Conservation (phyloP, 1,140 invertebrate species). For the Psix sp. region DNA sequence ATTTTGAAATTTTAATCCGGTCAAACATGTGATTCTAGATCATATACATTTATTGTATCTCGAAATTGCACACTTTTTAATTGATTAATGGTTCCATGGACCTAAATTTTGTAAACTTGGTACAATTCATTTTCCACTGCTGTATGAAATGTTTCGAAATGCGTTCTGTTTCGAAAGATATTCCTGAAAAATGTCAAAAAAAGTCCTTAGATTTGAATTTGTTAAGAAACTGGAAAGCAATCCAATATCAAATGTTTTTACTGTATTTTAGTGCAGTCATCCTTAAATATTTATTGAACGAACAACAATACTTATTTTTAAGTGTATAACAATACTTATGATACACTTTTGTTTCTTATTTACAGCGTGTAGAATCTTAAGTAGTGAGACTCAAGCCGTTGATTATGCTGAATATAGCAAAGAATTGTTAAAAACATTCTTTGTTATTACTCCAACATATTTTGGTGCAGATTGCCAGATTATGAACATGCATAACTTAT, state of each 20-base stretch:
- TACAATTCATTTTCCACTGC: slow-evolving; percentile 3
- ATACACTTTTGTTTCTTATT: slow-evolving; percentile 40
- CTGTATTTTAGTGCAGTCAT: slow-evolving; percentile 29
- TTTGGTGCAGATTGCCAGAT: slow-evolving; percentile 37
- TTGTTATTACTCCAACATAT: slow-evolving; percentile 7
- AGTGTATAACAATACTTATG: no score
- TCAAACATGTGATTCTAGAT: slow-evolving; percentile 24
- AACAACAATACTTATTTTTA: slow-evolving; percentile 35
- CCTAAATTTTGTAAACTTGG: slow-evolving; percentile 16
- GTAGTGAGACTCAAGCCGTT: slow-evolving; percentile 6
- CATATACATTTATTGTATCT: slow-evolving; percentile 36
- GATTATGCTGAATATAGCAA: slow-evolving; percentile 27
- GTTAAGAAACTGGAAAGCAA: slow-evolving; percentile 37
- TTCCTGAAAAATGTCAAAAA: slow-evolving; percentile 25
- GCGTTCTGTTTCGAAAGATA: slow-evolving; percentile 13
- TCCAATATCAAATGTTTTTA: slow-evolving; percentile 44
- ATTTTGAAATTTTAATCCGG: slow-evolving; percentile 19
- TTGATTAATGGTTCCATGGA: slow-evolving; percentile 29
- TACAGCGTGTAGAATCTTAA: slow-evolving; percentile 26
- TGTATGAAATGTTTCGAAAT: slow-evolving; percentile 12
- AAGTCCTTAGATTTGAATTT: slow-evolving; percentile 35
- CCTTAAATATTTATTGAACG: slow-evolving; percentile 21
- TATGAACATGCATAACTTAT: slow-evolving; percentile 36
- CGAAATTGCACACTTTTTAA: slow-evolving; percentile 21
- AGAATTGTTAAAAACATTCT: slow-evolving; percentile 28